phyloP scores from a whole-genome alignment of 2,797 vertebrate genomes.

The Pteropus rufus region DNA sequence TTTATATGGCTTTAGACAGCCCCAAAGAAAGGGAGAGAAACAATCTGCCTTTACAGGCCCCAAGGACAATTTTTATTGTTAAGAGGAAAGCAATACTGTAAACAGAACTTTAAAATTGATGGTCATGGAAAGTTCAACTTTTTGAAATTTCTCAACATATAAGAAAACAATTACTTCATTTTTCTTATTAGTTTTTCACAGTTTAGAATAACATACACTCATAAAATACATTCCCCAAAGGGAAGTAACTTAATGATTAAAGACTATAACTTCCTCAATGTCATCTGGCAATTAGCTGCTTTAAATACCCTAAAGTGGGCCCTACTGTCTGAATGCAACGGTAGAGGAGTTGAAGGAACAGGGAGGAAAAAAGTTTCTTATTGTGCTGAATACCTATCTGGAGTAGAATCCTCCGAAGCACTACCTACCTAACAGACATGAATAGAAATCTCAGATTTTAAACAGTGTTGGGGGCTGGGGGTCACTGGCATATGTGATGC shows the following conservation, averaged over 20 bases:
- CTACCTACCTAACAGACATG: background rate
- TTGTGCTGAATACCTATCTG: background rate
- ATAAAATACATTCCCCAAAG: background rate
- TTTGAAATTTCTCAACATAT: background rate
- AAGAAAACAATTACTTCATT: background rate
- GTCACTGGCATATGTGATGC: background rate
- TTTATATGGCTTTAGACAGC: background rate
- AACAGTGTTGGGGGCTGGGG: background rate
- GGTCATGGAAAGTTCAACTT: background rate
- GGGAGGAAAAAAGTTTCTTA: background rate
- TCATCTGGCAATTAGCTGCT: background rate
- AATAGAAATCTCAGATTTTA: background rate
- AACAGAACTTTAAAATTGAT: background rate
- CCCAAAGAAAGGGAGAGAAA: background rate
- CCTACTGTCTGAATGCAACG: background rate
- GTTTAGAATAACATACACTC: background rate
- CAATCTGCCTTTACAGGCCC: background rate
- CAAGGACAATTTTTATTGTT: slow-evolving; percentile 1
- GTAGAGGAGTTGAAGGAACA: background rate
- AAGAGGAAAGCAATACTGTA: background rate
- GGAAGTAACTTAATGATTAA: slow-evolving; percentile 5
- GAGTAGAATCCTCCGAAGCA: background rate
- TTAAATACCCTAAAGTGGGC: background rate
- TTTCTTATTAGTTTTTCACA: background rate
- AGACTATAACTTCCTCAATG: background rate